These are phyloP conservation scores for Ecdyonurus torrentis DNA, from an alignment of 2,888 invertebrate species.

Conservation along the genomic window DNA sequence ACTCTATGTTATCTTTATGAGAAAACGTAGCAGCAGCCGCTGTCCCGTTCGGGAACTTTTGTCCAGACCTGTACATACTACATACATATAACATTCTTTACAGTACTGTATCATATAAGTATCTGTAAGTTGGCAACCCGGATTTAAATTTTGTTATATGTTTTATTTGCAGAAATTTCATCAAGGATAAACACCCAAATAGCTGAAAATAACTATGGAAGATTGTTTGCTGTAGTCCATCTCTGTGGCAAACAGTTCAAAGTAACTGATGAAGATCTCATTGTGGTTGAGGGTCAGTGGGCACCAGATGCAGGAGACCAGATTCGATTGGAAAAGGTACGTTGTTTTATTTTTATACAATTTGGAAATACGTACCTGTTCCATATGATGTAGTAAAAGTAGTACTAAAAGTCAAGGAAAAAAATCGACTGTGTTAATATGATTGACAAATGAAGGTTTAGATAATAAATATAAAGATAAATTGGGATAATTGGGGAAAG, in stretches of 20 bases:
- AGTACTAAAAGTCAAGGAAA: background rate
- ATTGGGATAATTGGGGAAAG: too few species aligned
- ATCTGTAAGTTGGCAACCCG: too few species aligned
- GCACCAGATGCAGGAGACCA: constrained; percentile 56
- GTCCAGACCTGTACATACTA: too few species aligned
- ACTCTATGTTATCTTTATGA: too few species aligned
- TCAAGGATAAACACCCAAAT: constrained; percentile 46
- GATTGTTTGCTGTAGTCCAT: constrained; percentile 68
- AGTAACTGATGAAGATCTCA: constrained; percentile 68
- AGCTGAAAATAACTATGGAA: constrained; percentile 33
- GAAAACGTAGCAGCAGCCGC: too few species aligned
- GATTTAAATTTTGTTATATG: too few species aligned
- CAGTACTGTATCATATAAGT: too few species aligned
- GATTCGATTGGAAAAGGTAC: constrained; percentile 61
- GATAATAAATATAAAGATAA: too few species aligned
- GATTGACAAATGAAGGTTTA: too few species aligned
- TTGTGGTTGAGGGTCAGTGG: constrained; percentile 70
- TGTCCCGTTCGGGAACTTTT: too few species aligned
- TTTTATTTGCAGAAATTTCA: constrained; percentile 31
- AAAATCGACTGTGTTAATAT: too few species aligned
- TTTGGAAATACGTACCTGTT: background rate
- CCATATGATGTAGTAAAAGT: background rate
- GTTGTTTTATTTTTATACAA: constrained; percentile 8
- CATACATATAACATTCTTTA: too few species aligned
- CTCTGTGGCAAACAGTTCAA: constrained; percentile 70